These are phyloP conservation scores for Cosmorhoe ocellata DNA, from an alignment of 2,888 invertebrate genomes.

Conservation along the genomic window DNA sequence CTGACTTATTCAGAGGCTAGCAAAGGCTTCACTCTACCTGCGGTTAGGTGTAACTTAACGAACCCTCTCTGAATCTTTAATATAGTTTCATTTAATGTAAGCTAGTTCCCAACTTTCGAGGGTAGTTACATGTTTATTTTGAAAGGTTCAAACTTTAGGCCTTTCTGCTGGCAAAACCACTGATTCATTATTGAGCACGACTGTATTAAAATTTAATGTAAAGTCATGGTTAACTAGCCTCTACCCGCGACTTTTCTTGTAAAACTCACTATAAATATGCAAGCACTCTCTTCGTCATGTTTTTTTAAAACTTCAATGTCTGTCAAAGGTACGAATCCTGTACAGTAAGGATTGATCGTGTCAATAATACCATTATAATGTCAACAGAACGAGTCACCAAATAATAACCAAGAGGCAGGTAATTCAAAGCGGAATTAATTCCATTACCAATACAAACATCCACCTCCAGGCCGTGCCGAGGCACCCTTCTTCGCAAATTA, in stretches of 20 bases:
- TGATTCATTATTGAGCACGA: constrained; percentile 7
- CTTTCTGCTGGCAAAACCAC: constrained; percentile 16
- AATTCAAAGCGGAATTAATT: constrained; percentile 73
- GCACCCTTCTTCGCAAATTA: constrained; percentile 76
- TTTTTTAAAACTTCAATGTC: too few species aligned
- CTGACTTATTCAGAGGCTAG: constrained; percentile 72
- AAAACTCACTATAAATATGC: too few species aligned
- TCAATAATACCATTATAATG: constrained; percentile 27
- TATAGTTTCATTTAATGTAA: constrained; percentile 76
- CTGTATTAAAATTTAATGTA: too few species aligned
- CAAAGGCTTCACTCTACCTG: constrained; percentile 69
- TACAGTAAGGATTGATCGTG: constrained; percentile 8
- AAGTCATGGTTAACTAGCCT: too few species aligned
- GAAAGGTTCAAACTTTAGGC: constrained; percentile 48
- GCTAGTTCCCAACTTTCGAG: constrained; percentile 64
- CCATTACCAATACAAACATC: constrained; percentile 75
- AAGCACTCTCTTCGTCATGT: too few species aligned
- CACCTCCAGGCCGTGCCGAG: constrained; percentile 60
- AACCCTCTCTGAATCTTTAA: constrained; percentile 78
- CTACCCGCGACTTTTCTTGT: too few species aligned
- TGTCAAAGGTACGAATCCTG: background rate
- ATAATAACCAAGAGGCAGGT: constrained; percentile 43
- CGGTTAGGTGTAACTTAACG: constrained; percentile 79
- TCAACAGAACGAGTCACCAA: constrained; percentile 32
- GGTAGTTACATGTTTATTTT: constrained; percentile 64